These are phyloP conservation scores for Andrena hattorfiana DNA, from an alignment of 2,888 invertebrate genomes.

Conservation along the genomic window DNA sequence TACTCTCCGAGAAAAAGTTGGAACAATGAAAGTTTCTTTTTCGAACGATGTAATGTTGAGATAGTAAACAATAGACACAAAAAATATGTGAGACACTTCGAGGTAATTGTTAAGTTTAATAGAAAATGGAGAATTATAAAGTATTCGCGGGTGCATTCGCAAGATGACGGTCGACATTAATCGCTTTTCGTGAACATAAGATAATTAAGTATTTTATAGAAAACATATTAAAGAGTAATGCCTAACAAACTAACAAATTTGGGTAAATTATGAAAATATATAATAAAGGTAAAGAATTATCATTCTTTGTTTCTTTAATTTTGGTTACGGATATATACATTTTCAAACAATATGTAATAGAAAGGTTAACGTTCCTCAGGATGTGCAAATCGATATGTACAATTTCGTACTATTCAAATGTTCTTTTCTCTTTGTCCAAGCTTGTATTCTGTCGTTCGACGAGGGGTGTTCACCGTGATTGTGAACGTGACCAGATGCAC, in stretches of 20 bases:
- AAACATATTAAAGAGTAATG: too few species aligned
- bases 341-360: background rate
- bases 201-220: too few species aligned
- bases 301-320: too few species aligned
- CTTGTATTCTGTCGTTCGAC: conserved; percentile 19
- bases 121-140: background rate
- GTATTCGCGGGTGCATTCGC: too few species aligned
- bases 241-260: too few species aligned
- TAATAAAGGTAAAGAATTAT: too few species aligned
- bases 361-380: background rate
- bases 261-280: too few species aligned
- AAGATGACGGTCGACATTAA: too few species aligned
- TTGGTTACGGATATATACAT: background rate
- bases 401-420: conserved; percentile 15
- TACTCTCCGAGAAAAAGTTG: background rate
- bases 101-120: background rate
- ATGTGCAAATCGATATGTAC: conserved; percentile 36
- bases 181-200: too few species aligned
- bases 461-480: conserved; percentile 28
- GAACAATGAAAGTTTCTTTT: background rate
- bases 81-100: too few species aligned
- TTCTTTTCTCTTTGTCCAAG: background rate
- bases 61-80: background rate
- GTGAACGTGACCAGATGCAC: conserved; percentile 62
- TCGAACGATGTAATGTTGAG: background rate